Evolutionary conservation across 2,113 vertebrate genomes (phyloP).

Genomic region (Delphinapterus leucas): DNA sequence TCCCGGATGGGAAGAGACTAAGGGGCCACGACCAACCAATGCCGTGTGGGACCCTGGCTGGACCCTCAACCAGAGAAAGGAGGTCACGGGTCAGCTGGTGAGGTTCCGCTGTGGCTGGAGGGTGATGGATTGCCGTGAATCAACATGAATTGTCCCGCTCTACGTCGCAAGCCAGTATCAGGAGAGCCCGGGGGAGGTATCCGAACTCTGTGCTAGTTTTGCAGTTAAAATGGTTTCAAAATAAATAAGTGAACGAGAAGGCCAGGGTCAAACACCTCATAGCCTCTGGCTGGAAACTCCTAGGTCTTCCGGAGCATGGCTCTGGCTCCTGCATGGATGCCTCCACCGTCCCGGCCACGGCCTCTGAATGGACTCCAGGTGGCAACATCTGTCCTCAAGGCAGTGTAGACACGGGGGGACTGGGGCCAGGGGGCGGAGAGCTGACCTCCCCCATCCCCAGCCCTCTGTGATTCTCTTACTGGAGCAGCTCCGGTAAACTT

Average conservation of each 20-base stretch:
- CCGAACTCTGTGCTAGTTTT: neutral
- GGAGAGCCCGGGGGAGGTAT: neutral
- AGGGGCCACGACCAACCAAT: neutral
- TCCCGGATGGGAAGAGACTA: too few species aligned
- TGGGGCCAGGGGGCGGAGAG: neutral
- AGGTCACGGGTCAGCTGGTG: neutral
- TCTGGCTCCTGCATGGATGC: too few species aligned
- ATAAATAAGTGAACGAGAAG: neutral
- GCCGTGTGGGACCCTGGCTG: neutral
- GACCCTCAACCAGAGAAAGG: neutral
- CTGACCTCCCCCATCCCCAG: neutral
- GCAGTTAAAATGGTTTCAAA: neutral
- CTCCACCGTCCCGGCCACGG: neutral
- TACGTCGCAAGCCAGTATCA: too few species aligned
- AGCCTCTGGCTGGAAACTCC: too few species aligned
- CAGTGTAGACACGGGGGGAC: too few species aligned
- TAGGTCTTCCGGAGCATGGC: neutral
- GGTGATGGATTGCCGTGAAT: too few species aligned
- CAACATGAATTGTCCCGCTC: accelerated
- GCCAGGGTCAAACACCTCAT: neutral
- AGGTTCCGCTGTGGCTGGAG: neutral
- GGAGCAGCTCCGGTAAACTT: neutral
- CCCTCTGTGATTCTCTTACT: neutral
- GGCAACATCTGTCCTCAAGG: neutral
- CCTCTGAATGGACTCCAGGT: neutral